Base-by-base conservation (phyloP, 2,888 invertebrate genomes). In the Oligia strigilis region DNA sequence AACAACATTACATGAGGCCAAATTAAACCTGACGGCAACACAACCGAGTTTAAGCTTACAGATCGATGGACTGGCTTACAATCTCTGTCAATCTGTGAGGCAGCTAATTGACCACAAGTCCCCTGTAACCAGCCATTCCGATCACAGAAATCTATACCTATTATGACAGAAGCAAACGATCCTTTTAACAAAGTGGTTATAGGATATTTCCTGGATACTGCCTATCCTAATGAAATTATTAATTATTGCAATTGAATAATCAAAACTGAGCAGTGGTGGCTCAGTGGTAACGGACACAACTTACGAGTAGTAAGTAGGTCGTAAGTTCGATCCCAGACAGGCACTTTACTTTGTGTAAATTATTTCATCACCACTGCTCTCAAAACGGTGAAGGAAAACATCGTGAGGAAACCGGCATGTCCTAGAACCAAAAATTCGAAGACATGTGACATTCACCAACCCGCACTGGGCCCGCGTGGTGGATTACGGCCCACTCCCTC, bases 101-200 rank as follows among this genome's bases (percentile, higher is more conserved):
- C n/a, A 29, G 60, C 9, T 85, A 81, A 82, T 82, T 82, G 65
- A 85, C 85, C 82, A 46, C 85, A 81, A 67, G 14, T 19, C 46
- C 52, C 60, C 70, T 17, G 52, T 19, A 62, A 65, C 62, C 13
- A 74, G 5, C 46, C 55, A 71, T 19, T n/a, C 14, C 65, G 52
- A 65, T 81, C 23, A 72, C 17, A 65, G 40, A 81, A 80, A 62
- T 69, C 29, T 62, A 64, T 62, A n/a, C 29, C 29, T 29, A 29
- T 23, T n/a, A 46, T 46, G 23, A 58, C 4, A n/a, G 19, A n/a
- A 14, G 17, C 65, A 49, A 84, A 80, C 46, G 55, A 46, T 65
- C 46, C 60, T 66, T 74, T 14, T 40, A 14, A 66, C 36, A 66
- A 19, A 29, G 17, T 40, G 55, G 40, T 9, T 52, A 5, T n/a